A percentile compares a stretch with the other conserved stretches of the same genome.
Evolutionary conservation across 2,888 invertebrate genomes (phyloP).

Genomic region (Scaptomyza cyrtandrae): DNA sequence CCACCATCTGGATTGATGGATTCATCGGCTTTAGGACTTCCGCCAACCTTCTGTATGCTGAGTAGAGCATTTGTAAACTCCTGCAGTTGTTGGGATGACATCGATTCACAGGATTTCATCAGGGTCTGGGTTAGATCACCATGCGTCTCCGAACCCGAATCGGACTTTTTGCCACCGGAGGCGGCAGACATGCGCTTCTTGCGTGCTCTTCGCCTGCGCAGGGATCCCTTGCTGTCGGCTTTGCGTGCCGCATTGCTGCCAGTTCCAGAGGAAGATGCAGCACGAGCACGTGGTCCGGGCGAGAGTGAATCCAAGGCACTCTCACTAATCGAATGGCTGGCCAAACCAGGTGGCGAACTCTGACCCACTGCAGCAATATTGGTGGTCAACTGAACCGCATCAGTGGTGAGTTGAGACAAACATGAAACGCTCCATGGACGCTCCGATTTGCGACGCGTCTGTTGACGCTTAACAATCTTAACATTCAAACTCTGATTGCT

Average conservation of each 20-base stretch:
- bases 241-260: constrained; percentile 73
- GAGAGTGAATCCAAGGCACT: constrained; percentile 92
- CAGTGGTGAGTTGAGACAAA: constrained; percentile 89
- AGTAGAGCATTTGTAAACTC: constrained; percentile 86
- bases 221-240: constrained; percentile 83
- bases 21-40: constrained; percentile 41
- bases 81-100: constrained; percentile 87
- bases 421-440: constrained; percentile 96
- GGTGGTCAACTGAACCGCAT: constrained; percentile 80
- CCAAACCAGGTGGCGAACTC: constrained; percentile 85
- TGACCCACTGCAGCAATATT: constrained; percentile 77
- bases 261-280: constrained; percentile 71
- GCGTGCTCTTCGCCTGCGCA: constrained; percentile 83
- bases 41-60: constrained; percentile 61
- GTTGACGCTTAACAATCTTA: constrained; percentile 87
- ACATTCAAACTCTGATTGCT: constrained; percentile 82
- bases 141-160: constrained; percentile 86
- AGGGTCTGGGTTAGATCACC: constrained; percentile 83
- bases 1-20: constrained; percentile 41
- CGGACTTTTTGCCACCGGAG: constrained; percentile 83
- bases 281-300: constrained; percentile 82
- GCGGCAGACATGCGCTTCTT: constrained; percentile 81
- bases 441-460: constrained; percentile 84
- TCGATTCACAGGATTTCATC: constrained; percentile 85
- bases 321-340: constrained; percentile 94